phyloP scores from a whole-genome alignment of 2,888 invertebrate genomes.

The Acheta domesticus region DNA sequence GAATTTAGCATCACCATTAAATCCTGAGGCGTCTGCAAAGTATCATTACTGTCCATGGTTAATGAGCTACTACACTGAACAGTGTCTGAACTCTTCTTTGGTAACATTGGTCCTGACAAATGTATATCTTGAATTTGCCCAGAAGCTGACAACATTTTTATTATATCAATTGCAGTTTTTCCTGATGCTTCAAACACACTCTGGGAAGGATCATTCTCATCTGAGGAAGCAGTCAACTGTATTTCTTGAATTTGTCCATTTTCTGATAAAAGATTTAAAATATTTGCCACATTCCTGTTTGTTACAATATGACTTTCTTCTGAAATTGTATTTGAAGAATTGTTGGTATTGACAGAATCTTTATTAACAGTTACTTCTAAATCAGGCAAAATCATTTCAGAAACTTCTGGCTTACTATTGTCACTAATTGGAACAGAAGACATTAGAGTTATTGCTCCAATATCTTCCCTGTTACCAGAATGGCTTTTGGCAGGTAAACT shows the following conservation, averaged over 20 bases:
- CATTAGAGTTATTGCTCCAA: too few relatives aligned
- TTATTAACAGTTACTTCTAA: too few relatives aligned
- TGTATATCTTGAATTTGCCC: conserved; percentile 28
- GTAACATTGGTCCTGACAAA: background rate
- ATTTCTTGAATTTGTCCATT: conserved; percentile 27
- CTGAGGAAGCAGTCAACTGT: conserved; percentile 22
- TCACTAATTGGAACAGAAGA: too few relatives aligned
- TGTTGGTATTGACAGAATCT: too few relatives aligned
- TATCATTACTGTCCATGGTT: background rate
- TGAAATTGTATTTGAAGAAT: too few relatives aligned
- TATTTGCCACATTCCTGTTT: conserved; percentile 23
- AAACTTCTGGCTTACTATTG: too few relatives aligned
- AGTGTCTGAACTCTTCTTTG: background rate
- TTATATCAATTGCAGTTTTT: conserved; percentile 24
- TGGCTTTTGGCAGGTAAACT: too few relatives aligned
- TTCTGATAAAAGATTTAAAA: conserved; percentile 23
- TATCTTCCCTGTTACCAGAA: too few relatives aligned
- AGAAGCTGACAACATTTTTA: conserved; percentile 20
- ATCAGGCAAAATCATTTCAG: too few relatives aligned
- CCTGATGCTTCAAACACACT: conserved; percentile 27
- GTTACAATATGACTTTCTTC: background rate
- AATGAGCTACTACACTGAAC: background rate
- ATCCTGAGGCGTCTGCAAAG: background rate
- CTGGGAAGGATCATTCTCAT: background rate
- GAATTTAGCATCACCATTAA: background rate